Percentiles rank a stretch among this genome's conserved stretches.
Evolutionary conservation across 2,888 invertebrate species (phyloP).

Genomic region (Leptopterna dolabrata): DNA sequence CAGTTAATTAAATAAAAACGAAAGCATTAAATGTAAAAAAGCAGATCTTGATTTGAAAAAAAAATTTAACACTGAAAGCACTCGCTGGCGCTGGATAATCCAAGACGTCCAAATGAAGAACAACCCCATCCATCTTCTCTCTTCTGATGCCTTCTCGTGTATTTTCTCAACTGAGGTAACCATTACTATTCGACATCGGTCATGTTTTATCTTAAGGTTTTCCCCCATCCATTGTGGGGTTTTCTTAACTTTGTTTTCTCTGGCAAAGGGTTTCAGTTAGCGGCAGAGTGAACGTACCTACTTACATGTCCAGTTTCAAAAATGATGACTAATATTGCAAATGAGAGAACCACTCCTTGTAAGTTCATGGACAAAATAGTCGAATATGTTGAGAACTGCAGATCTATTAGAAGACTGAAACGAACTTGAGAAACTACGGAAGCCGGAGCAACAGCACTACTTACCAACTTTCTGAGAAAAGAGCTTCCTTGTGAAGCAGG

Average conservation of each 20-base stretch:
- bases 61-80: background rate
- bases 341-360: background rate
- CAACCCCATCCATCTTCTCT: conserved; percentile 5
- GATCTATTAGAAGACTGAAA: background rate
- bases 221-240: background rate
- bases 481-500: background rate
- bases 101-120: conserved; percentile 16
- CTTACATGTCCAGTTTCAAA: background rate
- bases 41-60: background rate
- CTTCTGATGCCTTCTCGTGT: background rate
- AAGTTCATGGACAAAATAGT: background rate
- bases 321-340: background rate
- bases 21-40: background rate
- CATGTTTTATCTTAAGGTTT: background rate
- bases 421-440: background rate
- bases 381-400: too few relatives aligned
- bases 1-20: background rate
- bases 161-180: background rate
- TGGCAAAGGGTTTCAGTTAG: background rate
- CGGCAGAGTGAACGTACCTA: background rate
- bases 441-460: background rate
- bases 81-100: background rate
- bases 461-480: background rate
- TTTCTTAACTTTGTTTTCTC: background rate
- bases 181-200: background rate